Percentiles rank a stretch among this genome's conserved stretches.
phyloP scores from a whole-genome alignment of 2,797 vertebrate genomes.

The Scleropages formosus region DNA sequence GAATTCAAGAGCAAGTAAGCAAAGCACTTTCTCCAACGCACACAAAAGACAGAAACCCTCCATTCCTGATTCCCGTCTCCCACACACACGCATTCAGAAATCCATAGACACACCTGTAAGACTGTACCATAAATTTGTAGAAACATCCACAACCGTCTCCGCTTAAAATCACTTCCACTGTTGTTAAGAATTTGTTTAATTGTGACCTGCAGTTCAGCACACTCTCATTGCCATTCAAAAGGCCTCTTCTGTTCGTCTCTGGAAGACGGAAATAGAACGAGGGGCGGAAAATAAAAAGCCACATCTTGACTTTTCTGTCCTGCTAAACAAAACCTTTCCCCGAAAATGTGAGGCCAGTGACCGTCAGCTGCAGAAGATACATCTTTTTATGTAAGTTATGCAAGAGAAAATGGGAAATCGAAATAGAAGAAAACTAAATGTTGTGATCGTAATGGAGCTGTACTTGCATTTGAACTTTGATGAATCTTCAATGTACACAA shows the following conservation, averaged over 20 bases:
- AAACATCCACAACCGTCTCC: conserved; percentile 36
- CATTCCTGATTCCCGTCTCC: neutral
- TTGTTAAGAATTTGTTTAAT: conserved; percentile 79
- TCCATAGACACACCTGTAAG: neutral
- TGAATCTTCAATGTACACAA: too few relatives aligned
- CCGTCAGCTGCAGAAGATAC: conserved; percentile 57
- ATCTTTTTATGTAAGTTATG: too few relatives aligned
- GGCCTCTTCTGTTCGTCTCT: conserved; percentile 39
- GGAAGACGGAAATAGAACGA: neutral
- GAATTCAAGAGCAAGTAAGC: neutral
- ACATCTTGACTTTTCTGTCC: conserved; percentile 50
- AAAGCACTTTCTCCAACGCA: neutral
- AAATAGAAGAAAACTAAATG: too few relatives aligned
- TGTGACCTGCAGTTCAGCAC: conserved; percentile 73
- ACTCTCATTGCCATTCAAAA: conserved; percentile 67
- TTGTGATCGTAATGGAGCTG: too few relatives aligned
- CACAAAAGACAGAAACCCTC: neutral
- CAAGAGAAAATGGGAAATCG: too few relatives aligned
- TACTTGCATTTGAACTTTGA: too few relatives aligned
- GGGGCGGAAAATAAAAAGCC: neutral
- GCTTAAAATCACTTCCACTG: conserved; percentile 66
- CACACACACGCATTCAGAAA: too few relatives aligned
- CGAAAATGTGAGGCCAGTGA: conserved; percentile 51
- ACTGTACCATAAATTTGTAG: neutral
- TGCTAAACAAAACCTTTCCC: conserved; percentile 49